Conservation (phyloP, 1,140 invertebrate species). For the Temnothorax curvispinosus region DNA sequence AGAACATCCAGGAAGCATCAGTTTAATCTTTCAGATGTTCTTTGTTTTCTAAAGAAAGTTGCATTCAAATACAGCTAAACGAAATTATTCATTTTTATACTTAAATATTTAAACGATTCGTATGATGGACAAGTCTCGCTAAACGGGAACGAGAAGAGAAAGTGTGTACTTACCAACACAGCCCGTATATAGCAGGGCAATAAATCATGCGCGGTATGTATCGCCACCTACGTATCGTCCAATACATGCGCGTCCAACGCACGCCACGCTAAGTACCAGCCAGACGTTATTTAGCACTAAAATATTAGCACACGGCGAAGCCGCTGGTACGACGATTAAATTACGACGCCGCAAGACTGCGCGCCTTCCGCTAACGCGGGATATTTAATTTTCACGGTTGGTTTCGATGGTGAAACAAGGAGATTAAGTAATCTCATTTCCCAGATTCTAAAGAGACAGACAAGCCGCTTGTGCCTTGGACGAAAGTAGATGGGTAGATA, state of each 20-base stretch:
- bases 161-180: background rate
- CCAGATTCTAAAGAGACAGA: slow-evolving; percentile 65
- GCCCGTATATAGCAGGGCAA: background rate
- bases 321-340: slow-evolving; percentile 43
- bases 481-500: slow-evolving; percentile 22
- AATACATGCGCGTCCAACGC: slow-evolving; percentile 53
- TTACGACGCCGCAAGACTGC: slow-evolving; percentile 30
- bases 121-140: background rate
- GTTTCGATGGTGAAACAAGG: slow-evolving; percentile 79
- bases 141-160: background rate
- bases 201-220: slow-evolving; percentile 48
- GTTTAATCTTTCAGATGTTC: background rate
- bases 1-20: background rate
- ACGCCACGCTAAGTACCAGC: slow-evolving; percentile 52
- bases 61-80: background rate
- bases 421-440: slow-evolving; percentile 80
- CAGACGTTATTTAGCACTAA: slow-evolving; percentile 56
- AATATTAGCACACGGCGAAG: slow-evolving; percentile 43
- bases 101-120: background rate
- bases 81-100: background rate
- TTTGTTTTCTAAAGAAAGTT: background rate
- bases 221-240: slow-evolving; percentile 50
- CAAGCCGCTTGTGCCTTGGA: slow-evolving; percentile 27
- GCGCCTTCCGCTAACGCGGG: slow-evolving; percentile 59
- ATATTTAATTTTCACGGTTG: slow-evolving; percentile 80